phyloP scores from a whole-genome alignment of 2,113 vertebrate genomes.

The Acanthisitta chloris region DNA sequence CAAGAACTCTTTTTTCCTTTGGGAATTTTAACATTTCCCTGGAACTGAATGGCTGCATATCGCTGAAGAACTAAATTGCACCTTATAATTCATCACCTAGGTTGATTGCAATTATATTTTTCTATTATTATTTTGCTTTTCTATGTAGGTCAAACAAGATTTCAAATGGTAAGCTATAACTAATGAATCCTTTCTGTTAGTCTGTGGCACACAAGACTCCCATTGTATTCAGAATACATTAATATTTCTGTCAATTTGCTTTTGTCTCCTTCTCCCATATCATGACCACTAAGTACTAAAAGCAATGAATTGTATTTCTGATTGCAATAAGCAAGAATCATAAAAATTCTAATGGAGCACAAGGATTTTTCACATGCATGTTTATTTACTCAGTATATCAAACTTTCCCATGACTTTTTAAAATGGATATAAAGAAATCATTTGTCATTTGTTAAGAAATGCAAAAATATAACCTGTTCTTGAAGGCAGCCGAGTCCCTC shows the following conservation, averaged over 20 bases:
- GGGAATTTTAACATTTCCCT: neutral
- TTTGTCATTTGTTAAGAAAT: neutral
- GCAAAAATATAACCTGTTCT: neutral
- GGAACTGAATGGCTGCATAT: neutral
- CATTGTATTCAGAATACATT: neutral
- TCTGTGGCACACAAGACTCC: neutral
- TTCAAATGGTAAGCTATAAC: neutral
- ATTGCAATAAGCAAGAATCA: neutral
- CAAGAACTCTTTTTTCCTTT: neutral
- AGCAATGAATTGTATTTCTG: neutral
- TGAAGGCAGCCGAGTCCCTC: neutral
- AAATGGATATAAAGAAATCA: neutral
- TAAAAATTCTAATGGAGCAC: neutral
- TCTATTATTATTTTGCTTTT: neutral
- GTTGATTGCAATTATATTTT: neutral
- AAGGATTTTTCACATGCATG: neutral
- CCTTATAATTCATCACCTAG: neutral
- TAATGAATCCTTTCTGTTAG: neutral
- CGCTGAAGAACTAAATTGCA: neutral
- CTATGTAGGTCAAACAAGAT: neutral
- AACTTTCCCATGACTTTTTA: neutral
- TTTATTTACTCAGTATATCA: neutral
- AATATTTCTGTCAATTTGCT: conserved; percentile 19
- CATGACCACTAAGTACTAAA: neutral
- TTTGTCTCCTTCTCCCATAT: neutral